These are phyloP conservation scores for Samia ricini DNA, from an alignment of 1,140 invertebrate species.

Conservation along the genomic window DNA sequence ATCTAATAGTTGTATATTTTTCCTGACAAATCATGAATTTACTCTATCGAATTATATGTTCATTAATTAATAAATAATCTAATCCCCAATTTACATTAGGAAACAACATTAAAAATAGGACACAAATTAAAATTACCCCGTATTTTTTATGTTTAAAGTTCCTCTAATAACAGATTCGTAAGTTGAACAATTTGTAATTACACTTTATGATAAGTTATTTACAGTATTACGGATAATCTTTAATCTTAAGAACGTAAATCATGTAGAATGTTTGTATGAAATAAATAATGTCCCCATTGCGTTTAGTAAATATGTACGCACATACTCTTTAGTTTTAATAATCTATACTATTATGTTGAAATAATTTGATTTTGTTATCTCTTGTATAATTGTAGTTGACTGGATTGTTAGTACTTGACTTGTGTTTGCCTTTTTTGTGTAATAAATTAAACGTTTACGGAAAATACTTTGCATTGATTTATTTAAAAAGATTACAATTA, in stretches of 20 bases:
- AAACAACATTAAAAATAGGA: not conserved
- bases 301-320: not conserved
- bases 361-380: conserved; percentile 14
- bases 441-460: conserved; percentile 31
- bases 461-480: conserved; percentile 11
- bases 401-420: conserved; percentile 17
- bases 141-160: not conserved
- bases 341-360: too few species aligned
- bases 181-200: not conserved
- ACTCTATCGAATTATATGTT: not conserved
- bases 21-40: not conserved
- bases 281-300: not conserved
- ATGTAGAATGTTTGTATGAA: not conserved
- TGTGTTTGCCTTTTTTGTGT: conserved; percentile 29
- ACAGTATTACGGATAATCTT: conserved; percentile 8
- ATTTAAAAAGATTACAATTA: conserved; percentile 20
- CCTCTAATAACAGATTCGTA: not conserved
- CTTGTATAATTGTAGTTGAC: conserved; percentile 19
- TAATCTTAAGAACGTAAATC: not conserved
- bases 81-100: not conserved
- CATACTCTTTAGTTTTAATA: not conserved
- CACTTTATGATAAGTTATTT: conserved; percentile 4
- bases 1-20: not conserved
- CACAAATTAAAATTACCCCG: not conserved
- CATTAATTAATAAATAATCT: not conserved